Percentiles rank a stretch among this genome's conserved stretches.
phyloP scores from a whole-genome alignment of 2,888 invertebrate species.

The Drosophila bunnanda region DNA sequence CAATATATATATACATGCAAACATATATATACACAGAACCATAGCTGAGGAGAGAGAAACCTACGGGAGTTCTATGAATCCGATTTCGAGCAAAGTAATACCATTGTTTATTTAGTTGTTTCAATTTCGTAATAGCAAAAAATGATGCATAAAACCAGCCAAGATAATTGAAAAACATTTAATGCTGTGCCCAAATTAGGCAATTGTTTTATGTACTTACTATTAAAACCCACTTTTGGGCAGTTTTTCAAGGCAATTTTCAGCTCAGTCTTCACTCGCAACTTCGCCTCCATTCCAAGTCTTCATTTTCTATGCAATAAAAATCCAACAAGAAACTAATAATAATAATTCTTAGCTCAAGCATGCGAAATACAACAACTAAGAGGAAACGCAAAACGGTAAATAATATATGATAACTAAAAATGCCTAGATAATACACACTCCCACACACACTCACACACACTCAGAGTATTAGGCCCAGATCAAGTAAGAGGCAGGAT shows the following conservation, averaged over 20 bases:
- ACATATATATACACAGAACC: conserved; percentile 14
- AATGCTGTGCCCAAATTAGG: background rate
- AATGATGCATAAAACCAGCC: background rate
- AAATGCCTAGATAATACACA: conserved; percentile 29
- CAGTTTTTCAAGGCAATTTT: conserved; percentile 2
- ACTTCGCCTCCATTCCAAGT: conserved; percentile 38
- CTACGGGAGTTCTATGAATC: background rate
- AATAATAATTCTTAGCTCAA: conserved; percentile 41
- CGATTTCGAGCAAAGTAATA: conserved; percentile 5
- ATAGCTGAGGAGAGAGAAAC: background rate
- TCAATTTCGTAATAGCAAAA: background rate
- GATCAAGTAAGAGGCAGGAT: conserved; percentile 36
- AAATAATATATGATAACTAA: conserved; percentile 33
- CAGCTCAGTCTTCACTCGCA: conserved; percentile 34
- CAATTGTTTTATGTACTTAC: background rate
- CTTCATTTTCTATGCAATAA: conserved; percentile 27
- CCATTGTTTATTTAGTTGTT: conserved; percentile 5
- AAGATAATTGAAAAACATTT: background rate
- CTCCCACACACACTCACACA: conserved; percentile 18
- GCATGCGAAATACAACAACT: conserved; percentile 43
- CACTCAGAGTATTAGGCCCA: conserved; percentile 39
- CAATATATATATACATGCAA: conserved; percentile 35
- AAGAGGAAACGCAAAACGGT: conserved; percentile 23
- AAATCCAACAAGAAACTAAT: background rate
- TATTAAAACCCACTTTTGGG: background rate